A percentile compares a stretch with the other conserved stretches of the same genome.
Evolutionary conservation across 2,888 invertebrate species (phyloP).

Genomic region (Trachelus tabidus): DNA sequence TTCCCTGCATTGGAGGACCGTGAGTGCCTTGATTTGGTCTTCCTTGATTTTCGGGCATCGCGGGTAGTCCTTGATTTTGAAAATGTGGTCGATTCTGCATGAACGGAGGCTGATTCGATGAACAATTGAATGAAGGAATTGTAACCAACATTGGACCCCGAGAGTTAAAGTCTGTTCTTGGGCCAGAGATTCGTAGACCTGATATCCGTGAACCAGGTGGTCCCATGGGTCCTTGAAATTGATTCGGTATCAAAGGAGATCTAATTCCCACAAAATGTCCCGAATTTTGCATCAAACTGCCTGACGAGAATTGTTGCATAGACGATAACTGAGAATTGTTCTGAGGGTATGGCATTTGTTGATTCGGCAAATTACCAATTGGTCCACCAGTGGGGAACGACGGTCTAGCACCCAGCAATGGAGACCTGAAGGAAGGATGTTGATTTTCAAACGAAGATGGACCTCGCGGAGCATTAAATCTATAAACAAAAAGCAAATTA

Average conservation of each 20-base stretch:
- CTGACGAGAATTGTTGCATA: constrained; percentile 12
- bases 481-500: constrained; percentile 15
- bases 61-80: constrained; percentile 29
- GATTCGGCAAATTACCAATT: constrained; percentile 38
- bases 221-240: constrained; percentile 45
- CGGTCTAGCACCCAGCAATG: constrained; percentile 50
- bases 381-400: constrained; percentile 45
- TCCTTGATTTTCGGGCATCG: constrained; percentile 38
- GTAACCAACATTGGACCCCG: constrained; percentile 36
- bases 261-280: constrained; percentile 49
- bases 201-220: constrained; percentile 34
- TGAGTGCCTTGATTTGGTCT: constrained; percentile 34
- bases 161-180: constrained; percentile 50
- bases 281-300: constrained; percentile 30
- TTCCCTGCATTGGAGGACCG: constrained; percentile 39
- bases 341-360: constrained; percentile 46
- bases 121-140: constrained; percentile 41
- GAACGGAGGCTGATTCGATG: constrained; percentile 35
- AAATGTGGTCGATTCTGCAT: constrained; percentile 42
- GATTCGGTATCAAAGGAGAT: constrained; percentile 45
- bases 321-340: constrained; percentile 30
- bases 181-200: constrained; percentile 36
- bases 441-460: constrained; percentile 38
- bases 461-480: constrained; percentile 33
- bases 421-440: constrained; percentile 39